Conservation (phyloP, 2,797 vertebrate genomes). For the Periparus ater region DNA sequence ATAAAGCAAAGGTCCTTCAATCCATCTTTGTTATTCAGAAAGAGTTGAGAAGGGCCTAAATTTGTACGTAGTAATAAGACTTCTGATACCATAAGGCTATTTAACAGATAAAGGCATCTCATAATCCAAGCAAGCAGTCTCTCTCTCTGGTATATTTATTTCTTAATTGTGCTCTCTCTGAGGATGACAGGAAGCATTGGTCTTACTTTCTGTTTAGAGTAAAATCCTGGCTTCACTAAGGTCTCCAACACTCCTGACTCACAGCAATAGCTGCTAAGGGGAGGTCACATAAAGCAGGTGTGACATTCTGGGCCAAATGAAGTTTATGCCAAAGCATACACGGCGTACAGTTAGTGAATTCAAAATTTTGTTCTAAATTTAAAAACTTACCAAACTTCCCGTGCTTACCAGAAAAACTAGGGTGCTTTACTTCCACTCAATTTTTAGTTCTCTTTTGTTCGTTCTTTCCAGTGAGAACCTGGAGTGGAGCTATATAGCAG, state of each 20-base stretch:
- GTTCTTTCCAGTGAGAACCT: background rate
- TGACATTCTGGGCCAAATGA: background rate
- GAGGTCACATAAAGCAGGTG: background rate
- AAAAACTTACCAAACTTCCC: background rate
- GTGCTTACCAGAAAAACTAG: background rate
- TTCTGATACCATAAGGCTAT: background rate
- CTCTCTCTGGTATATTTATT: background rate
- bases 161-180: background rate
- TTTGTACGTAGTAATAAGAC: background rate
- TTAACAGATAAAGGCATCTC: background rate
- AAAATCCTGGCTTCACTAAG: background rate
- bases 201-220: background rate
- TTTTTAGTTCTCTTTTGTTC: background rate
- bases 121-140: background rate
- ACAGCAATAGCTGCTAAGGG: background rate
- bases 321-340: background rate
- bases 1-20: background rate
- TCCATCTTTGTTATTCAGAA: background rate
- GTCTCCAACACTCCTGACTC: background rate
- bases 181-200: background rate
- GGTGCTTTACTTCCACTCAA: background rate
- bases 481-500: background rate
- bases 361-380: background rate
- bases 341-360: background rate
- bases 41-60: background rate